Base-by-base conservation (phyloP, 64 coral and sea anemone genomes). In the Stylophora pistillata region DNA sequence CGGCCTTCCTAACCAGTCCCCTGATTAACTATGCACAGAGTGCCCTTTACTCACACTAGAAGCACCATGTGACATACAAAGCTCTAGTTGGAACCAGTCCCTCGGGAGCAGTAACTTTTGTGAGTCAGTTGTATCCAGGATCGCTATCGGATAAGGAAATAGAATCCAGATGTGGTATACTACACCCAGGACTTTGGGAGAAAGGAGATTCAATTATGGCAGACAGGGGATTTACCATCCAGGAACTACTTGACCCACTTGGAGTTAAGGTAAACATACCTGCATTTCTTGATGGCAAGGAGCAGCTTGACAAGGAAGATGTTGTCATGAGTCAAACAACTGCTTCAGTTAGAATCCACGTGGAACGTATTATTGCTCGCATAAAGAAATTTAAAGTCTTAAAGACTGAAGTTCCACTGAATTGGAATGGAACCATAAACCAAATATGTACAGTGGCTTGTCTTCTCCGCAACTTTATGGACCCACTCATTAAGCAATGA, bases 291-390 rank as follows among this genome's bases (percentile, higher is more conserved):
- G n/a, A n/a, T n/a, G n/a, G n/a, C n/a, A n/a, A n/a, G n/a, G n/a
- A n/a, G n/a, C n/a, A n/a, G n/a, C 54, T 89, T 55, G 28, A 41
- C 62, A 73, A 69, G 66, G 78, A 82, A 65, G 86, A 93, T n/a
- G n/a, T n/a, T 75, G 91, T 93, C 54, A 26, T 60, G 75, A 13
- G n/a, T n/a, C n/a, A n/a, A n/a, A n/a, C n/a, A n/a, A n/a, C n/a
- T n/a, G n/a, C n/a, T 41, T 81, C 91, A 64, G 78, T 88, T 65
- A 88, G 91, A 88, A 93, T 88, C 55, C 86, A 93, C 81, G 86
- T 93, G 41, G 86, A 93, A 84, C 71, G 77, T 93, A 57, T 71
- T 20, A 93, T 93, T 87, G 28, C 70, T 76, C 71, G 82, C 2
- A 74, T 91, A 52, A 86, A 86, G 71, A 91, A 76, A 74, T 78